Percentiles rank a stretch among this genome's conserved stretches.
Evolutionary conservation across 2,888 invertebrate genomes (phyloP).

Genomic region (Zootermopsis nevadensis): DNA sequence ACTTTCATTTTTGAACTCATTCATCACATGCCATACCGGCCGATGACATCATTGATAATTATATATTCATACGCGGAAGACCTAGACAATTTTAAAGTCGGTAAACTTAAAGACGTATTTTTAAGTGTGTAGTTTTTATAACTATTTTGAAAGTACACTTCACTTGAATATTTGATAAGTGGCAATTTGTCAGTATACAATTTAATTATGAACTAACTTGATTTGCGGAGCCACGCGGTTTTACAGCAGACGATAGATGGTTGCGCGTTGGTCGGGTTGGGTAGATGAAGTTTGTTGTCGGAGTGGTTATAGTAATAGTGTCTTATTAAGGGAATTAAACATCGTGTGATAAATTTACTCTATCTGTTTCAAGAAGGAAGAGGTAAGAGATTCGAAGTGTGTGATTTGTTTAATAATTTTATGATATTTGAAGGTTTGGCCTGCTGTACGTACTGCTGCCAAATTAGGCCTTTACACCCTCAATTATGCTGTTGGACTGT

Average conservation of each 20-base stretch:
- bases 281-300: conserved; percentile 23
- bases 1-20: conserved; percentile 42
- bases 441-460: not conserved
- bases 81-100: not conserved
- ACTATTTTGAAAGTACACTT: no score
- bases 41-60: conserved; percentile 50
- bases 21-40: conserved; percentile 48
- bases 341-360: not conserved
- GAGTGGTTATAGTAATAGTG: not conserved
- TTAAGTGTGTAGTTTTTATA: not conserved
- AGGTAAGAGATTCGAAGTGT: not conserved
- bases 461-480: not conserved
- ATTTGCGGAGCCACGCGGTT: conserved; percentile 18
- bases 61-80: not conserved
- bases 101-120: not conserved
- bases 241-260: conserved; percentile 11
- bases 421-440: not conserved
- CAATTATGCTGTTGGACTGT: no score
- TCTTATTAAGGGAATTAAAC: not conserved
- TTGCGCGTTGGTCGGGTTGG: conserved; percentile 41
- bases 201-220: conserved; percentile 35
- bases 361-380: not conserved
- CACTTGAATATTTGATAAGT: no score
- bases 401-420: not conserved
- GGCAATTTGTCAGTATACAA: not conserved